Percentiles rank a stretch among this genome's conserved stretches.
Conservation (phyloP, 2,797 vertebrate genomes). For the Typhlichthys subterraneus region DNA sequence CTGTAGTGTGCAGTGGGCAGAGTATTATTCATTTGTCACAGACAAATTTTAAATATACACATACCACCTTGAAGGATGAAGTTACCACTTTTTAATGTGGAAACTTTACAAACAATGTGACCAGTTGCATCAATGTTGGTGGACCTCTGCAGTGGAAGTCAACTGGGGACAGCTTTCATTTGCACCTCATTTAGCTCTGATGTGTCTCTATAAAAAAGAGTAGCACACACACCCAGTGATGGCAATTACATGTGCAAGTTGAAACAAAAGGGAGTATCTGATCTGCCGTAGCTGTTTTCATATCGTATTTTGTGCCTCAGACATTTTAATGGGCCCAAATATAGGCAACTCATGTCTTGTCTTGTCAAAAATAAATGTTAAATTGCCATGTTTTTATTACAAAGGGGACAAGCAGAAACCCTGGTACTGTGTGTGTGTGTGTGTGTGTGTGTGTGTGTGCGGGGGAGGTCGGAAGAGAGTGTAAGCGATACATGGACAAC, state of each 20-base stretch:
- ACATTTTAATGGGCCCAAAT: too few species aligned
- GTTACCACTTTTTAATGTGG: constrained; percentile 2
- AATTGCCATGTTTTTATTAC: background rate
- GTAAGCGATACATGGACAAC: constrained; percentile 10
- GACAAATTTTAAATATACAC: constrained; percentile 23
- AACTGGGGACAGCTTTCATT: constrained; percentile 21
- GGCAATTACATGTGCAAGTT: background rate
- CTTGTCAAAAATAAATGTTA: too few species aligned
- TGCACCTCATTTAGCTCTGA: background rate
- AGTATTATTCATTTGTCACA: constrained; percentile 21
- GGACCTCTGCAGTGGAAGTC: constrained; percentile 21
- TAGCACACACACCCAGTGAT: constrained; percentile 13
- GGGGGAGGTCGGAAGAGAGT: background rate
- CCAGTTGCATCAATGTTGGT: constrained; percentile 16
- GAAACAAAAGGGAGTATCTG: constrained; percentile 22
- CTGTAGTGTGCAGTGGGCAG: background rate
- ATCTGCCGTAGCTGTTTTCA: background rate
- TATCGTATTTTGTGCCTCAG: too few species aligned
- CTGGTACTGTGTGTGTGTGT: background rate
- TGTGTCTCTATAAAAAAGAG: background rate
- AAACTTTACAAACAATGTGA: background rate
- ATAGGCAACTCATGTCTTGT: too few species aligned
- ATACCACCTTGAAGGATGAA: constrained; percentile 9
- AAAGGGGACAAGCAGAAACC: background rate
- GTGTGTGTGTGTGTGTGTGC: background rate